Conservation (phyloP, 2,888 invertebrate genomes). For the Hofmannophila pseudospretella region DNA sequence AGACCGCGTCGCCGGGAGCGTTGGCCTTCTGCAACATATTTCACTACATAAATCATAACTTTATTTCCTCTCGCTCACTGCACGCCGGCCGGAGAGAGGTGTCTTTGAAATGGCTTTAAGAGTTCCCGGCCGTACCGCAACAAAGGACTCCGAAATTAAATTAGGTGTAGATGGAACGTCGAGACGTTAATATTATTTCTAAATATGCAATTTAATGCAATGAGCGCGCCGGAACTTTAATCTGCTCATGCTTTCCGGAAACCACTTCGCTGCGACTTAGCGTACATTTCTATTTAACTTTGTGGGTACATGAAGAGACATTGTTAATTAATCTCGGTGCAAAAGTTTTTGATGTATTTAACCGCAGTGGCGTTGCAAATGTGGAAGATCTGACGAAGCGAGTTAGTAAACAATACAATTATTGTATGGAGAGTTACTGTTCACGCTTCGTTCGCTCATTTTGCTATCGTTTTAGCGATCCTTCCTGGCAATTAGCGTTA, state of each 20-base stretch:
- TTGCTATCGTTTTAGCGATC: conserved; percentile 55
- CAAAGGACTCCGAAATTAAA: conserved; percentile 69
- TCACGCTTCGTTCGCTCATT: conserved; percentile 47
- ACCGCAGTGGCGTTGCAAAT: neutral
- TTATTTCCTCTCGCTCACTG: conserved; percentile 71
- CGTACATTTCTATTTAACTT: conserved; percentile 12
- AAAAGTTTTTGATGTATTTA: conserved; percentile 2
- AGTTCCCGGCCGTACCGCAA: conserved; percentile 57
- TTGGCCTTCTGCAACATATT: conserved; percentile 58
- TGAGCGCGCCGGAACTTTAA: conserved; percentile 17
- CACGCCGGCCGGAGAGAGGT: conserved; percentile 51
- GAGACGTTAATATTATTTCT: conserved; percentile 47
- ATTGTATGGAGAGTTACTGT: conserved; percentile 6
- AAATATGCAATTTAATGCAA: conserved; percentile 39
- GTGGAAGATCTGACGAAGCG: neutral
- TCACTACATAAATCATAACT: conserved; percentile 75
- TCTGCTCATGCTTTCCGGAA: conserved; percentile 8
- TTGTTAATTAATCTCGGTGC: conserved; percentile 8
- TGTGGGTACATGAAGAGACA: conserved; percentile 4
- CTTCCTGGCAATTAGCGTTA: conserved; percentile 70
- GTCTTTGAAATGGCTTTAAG: conserved; percentile 71
- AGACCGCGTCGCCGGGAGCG: conserved; percentile 47
- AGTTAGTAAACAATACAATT: conserved; percentile 3
- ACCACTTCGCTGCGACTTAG: conserved; percentile 7
- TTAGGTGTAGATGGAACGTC: conserved; percentile 51